A percentile compares a stretch with the other conserved stretches of the same genome.
Evolutionary conservation across 1,140 invertebrate species (phyloP).

Genomic region (Formica exsecta): DNA sequence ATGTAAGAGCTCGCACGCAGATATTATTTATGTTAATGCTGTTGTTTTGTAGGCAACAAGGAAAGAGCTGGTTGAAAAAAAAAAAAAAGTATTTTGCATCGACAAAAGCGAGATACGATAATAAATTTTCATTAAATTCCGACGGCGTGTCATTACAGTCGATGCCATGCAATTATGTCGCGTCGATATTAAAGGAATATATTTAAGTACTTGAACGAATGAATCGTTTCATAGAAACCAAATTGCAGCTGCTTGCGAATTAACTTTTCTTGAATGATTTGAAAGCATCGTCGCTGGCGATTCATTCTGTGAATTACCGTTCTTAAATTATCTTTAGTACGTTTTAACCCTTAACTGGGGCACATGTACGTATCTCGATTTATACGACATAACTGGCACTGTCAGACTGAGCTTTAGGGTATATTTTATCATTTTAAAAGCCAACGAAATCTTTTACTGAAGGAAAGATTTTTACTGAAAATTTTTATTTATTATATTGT

Average conservation of each 20-base stretch:
- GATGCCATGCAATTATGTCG: slow-evolving; percentile 41
- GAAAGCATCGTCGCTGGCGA: neutral
- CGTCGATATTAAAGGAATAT: slow-evolving; percentile 35
- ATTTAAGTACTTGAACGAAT: slow-evolving; percentile 33
- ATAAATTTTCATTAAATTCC: slow-evolving; percentile 62
- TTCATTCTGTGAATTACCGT: slow-evolving; percentile 1
- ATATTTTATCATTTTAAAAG: neutral
- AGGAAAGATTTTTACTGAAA: slow-evolving; percentile 5
- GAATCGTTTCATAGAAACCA: slow-evolving; percentile 30
- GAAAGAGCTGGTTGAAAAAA: neutral
- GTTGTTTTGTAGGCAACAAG: neutral
- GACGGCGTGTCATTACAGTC: slow-evolving; percentile 37
- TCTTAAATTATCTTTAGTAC: slow-evolving; percentile 6
- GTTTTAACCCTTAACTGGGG: slow-evolving; percentile 20
- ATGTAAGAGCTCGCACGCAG: neutral
- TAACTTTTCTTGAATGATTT: slow-evolving; percentile 30
- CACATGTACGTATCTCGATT: neutral
- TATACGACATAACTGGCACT: neutral
- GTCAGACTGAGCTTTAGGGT: neutral
- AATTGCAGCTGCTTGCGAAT: slow-evolving; percentile 34
- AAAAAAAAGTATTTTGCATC: slow-evolving; percentile 12
- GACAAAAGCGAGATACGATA: slow-evolving; percentile 6
- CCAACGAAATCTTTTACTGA: slow-evolving; percentile 25
- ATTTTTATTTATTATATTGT: neutral
- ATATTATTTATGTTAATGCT: slow-evolving; percentile 13